These are phyloP conservation scores for Volucella zonaria DNA, from an alignment of 2,888 invertebrate genomes.

Conservation along the genomic window DNA sequence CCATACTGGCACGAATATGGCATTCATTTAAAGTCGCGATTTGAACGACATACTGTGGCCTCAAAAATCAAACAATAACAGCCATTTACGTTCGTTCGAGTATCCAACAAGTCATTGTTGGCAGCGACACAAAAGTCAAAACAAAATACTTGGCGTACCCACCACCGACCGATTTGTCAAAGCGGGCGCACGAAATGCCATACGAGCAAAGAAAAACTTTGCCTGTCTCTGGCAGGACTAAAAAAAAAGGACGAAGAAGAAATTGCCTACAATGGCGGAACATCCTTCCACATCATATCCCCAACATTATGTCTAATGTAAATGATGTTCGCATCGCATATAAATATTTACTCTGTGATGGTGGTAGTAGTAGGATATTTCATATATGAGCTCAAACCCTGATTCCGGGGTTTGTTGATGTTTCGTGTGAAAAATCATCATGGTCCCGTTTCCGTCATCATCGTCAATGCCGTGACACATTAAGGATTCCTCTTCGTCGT, in stretches of 20 bases:
- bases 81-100: constrained; percentile 11
- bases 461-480: constrained; percentile 55
- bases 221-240: constrained; percentile 10
- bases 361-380: too few species aligned
- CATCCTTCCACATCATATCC: constrained; percentile 51
- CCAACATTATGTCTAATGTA: constrained; percentile 65
- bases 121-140: constrained; percentile 59
- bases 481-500: constrained; percentile 42
- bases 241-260: constrained; percentile 11
- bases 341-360: constrained; percentile 15
- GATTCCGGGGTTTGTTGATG: constrained; percentile 1
- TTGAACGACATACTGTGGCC: constrained; percentile 48
- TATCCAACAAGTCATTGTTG: constrained; percentile 62
- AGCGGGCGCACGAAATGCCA: neutral
- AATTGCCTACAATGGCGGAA: constrained; percentile 34
- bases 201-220: neutral
- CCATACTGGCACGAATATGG: constrained; percentile 12
- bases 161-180: constrained; percentile 15
- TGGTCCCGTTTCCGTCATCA: constrained; percentile 45
- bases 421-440: constrained; percentile 43
- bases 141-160: constrained; percentile 46
- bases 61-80: constrained; percentile 49
- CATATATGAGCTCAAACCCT: neutral
- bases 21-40: constrained; percentile 56
- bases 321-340: constrained; percentile 49